Conservation (phyloP, 2,888 invertebrate species). For the Cataglyphis altisquamis region DNA sequence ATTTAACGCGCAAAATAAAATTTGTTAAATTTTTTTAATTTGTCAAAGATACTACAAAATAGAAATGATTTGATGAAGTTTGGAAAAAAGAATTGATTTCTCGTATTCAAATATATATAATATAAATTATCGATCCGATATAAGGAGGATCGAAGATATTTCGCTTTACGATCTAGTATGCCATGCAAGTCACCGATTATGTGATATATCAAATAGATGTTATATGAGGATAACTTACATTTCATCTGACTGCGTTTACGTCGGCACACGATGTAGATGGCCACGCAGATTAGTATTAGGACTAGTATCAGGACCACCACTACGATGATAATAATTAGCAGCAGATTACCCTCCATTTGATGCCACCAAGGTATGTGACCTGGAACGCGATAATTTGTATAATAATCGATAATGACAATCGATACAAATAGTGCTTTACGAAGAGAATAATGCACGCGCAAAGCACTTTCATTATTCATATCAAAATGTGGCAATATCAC, state of each 20-base stretch:
- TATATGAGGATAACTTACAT: constrained; percentile 89
- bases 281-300: constrained; percentile 93
- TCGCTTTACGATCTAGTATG: constrained; percentile 33
- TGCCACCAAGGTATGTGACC: constrained; percentile 94
- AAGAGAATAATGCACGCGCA: not conserved
- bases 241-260: constrained; percentile 93
- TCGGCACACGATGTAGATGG: constrained; percentile 94
- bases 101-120: not conserved
- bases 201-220: constrained; percentile 44
- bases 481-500: not conserved
- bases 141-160: constrained; percentile 52
- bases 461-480: constrained; percentile 6
- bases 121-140: not conserved
- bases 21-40: not conserved
- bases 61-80: constrained; percentile 5
- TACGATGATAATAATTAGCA: constrained; percentile 91
- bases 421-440: not conserved
- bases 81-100: not conserved
- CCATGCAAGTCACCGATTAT: constrained; percentile 68
- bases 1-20: not conserved
- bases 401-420: not conserved
- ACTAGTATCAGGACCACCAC: constrained; percentile 90
- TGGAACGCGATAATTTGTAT: constrained; percentile 80
- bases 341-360: constrained; percentile 91
- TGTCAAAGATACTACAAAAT: not conserved